A percentile compares a stretch with the other conserved stretches of the same genome.
These are phyloP conservation scores for Rhaphigaster nebulosa DNA, from an alignment of 2,888 invertebrate genomes.

Conservation along the genomic window DNA sequence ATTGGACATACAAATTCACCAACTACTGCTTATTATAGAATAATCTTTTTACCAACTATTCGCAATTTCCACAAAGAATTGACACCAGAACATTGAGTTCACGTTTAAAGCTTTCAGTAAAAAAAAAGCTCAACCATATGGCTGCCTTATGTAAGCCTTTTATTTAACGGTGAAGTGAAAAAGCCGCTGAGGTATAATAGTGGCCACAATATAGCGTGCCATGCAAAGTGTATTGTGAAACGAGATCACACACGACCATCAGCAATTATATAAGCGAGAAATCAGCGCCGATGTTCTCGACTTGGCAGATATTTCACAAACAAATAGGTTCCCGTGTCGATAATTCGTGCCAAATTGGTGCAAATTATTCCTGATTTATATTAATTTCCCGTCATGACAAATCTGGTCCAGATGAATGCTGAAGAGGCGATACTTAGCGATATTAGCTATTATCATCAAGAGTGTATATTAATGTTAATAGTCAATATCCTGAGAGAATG, in stretches of 20 bases:
- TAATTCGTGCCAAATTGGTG: neutral
- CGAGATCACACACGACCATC: constrained; percentile 22
- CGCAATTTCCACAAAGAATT: neutral
- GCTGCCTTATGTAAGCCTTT: neutral
- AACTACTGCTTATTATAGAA: neutral
- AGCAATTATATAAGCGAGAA: constrained; percentile 45
- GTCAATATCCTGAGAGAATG: neutral
- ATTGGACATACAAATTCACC: no score
- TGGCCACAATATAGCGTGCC: constrained; percentile 16
- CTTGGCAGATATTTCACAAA: constrained; percentile 25
- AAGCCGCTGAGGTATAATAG: neutral
- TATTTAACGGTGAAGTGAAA: constrained; percentile 31
- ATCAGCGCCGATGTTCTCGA: neutral
- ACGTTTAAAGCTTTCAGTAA: neutral
- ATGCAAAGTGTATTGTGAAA: constrained; percentile 42
- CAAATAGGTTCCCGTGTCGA: neutral
- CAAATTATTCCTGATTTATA: neutral
- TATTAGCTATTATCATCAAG: neutral
- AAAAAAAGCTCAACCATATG: neutral
- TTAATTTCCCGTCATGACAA: neutral
- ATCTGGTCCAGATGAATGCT: neutral
- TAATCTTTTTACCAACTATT: neutral
- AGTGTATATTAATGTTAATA: neutral
- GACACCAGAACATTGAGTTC: neutral
- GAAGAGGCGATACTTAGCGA: neutral